Evolutionary conservation across 2,797 vertebrate species (phyloP).

Genomic region (Mus spretus): DNA sequence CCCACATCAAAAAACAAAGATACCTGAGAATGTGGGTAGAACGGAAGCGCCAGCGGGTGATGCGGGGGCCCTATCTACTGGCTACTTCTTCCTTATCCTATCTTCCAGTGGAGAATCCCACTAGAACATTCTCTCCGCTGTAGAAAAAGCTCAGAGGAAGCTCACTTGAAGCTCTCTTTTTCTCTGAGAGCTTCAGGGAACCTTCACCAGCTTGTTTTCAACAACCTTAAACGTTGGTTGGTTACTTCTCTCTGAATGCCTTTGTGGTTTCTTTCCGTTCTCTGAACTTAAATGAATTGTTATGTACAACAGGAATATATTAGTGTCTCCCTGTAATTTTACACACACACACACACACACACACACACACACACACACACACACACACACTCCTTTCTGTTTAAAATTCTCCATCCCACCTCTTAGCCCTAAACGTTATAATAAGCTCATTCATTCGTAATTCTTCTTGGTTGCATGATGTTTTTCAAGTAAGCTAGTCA

Average conservation of each 20-base stretch:
- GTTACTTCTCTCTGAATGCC: neutral
- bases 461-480: neutral
- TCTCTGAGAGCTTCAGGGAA: conserved; percentile 11
- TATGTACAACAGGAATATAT: conserved; percentile 6
- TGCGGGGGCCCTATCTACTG: neutral
- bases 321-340: conserved; percentile 63
- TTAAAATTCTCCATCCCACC: conserved; percentile 35
- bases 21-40: no score
- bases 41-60: neutral
- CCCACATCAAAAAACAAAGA: neutral
- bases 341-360: neutral
- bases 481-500: conserved; percentile 52
- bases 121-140: neutral
- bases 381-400: conserved; percentile 31
- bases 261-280: conserved; percentile 59
- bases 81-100: neutral
- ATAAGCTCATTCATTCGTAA: conserved; percentile 77
- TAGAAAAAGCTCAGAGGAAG: neutral
- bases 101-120: neutral
- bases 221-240: neutral
- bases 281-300: conserved; percentile 61
- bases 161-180: neutral
- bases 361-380: neutral
- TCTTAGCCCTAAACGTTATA: conserved; percentile 54
- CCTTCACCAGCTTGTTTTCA: neutral